Conservation (phyloP, 2,888 invertebrate species). For the Phortica magna region DNA sequence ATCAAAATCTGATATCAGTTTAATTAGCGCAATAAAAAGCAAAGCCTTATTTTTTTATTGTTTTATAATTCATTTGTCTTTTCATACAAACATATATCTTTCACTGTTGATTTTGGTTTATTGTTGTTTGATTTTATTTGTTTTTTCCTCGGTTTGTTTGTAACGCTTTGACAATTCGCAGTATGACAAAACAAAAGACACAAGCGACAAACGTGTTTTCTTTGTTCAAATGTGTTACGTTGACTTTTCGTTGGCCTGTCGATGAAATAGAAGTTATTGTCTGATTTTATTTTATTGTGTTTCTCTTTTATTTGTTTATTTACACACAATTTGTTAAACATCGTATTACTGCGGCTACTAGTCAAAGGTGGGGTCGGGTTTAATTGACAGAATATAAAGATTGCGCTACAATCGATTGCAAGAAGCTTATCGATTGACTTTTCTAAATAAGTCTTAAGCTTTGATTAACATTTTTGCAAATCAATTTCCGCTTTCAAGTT, state of each 20-base stretch:
- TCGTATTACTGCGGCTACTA: background rate
- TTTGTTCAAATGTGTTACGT: constrained; percentile 18
- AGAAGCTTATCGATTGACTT: background rate
- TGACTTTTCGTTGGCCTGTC: background rate
- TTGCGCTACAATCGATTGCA: constrained; percentile 37
- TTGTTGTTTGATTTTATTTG: constrained; percentile 48
- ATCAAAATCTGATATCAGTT: constrained; percentile 60
- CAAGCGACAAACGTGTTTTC: constrained; percentile 64
- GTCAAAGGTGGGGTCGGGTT: background rate
- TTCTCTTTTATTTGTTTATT: background rate
- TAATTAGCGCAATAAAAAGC: constrained; percentile 61
- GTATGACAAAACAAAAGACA: constrained; percentile 65
- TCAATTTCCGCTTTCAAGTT: no score
- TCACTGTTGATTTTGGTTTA: constrained; percentile 41
- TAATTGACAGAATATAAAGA: constrained; percentile 33
- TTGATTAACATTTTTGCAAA: no score
- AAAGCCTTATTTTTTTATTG: background rate
- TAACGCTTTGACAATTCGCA: constrained; percentile 34
- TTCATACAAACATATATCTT: no score
- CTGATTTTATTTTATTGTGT: constrained; percentile 17
- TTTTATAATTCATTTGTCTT: constrained; percentile 43
- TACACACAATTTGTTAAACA: constrained; percentile 22
- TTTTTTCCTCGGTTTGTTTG: constrained; percentile 40
- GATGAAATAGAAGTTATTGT: background rate
- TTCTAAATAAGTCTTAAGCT: no score